Conservation (phyloP, 2,113 vertebrate genomes). For the Lophochroa leadbeateri region DNA sequence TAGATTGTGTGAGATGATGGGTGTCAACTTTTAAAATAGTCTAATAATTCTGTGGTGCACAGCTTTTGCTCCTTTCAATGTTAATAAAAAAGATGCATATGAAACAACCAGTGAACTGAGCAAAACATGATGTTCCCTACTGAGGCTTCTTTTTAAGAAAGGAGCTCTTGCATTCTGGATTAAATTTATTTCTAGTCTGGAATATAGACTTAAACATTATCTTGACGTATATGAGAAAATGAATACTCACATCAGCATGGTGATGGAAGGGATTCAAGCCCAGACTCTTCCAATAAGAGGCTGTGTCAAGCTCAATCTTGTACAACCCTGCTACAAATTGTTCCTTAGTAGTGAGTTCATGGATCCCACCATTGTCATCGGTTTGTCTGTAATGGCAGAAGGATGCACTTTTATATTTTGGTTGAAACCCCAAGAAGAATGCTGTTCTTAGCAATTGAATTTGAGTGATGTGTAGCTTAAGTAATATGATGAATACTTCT, state of each 20-base stretch:
- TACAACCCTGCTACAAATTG: conserved; percentile 76
- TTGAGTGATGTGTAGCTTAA: background rate
- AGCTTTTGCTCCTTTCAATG: background rate
- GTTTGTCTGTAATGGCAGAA: conserved; percentile 66
- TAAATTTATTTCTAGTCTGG: background rate
- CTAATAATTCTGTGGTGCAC: background rate
- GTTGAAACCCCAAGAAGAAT: background rate
- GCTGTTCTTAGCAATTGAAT: background rate
- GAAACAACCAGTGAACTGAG: background rate
- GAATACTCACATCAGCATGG: conserved; percentile 75
- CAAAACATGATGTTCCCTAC: background rate
- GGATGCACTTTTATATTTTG: background rate
- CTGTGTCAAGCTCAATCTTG: conserved; percentile 77
- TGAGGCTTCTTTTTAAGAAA: background rate
- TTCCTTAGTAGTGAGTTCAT: conserved; percentile 72
- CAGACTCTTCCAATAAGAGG: conserved; percentile 76
- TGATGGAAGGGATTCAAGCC: conserved; percentile 77
- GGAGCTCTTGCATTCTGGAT: background rate
- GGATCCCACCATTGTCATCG: conserved; percentile 66
- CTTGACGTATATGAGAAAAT: background rate
- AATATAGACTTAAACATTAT: background rate
- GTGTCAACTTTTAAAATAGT: background rate
- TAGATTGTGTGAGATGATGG: background rate
- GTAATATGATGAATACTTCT: background rate
- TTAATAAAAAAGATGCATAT: background rate